A percentile compares a stretch with the other conserved stretches of the same genome.
Evolutionary conservation across 2,113 vertebrate species (phyloP).

Genomic region (Bolborhynchus lineola): DNA sequence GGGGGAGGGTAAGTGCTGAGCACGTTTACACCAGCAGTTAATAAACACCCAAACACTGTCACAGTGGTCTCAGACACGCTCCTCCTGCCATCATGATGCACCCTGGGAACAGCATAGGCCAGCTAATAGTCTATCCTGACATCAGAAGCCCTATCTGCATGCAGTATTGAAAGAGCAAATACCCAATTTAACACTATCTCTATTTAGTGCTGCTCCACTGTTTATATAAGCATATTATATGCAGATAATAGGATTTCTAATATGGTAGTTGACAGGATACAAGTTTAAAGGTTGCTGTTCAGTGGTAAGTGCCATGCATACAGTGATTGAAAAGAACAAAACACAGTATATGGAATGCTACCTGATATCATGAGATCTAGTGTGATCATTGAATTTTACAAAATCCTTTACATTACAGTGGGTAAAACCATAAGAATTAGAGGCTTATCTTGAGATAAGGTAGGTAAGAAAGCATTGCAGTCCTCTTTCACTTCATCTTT

Average conservation of each 20-base stretch:
- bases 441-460: slow-evolving; percentile 48
- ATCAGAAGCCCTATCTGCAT: slow-evolving; percentile 60
- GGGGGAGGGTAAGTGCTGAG: not conserved
- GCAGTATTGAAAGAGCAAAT: slow-evolving; percentile 55
- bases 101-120: not conserved
- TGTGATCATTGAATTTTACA: slow-evolving; percentile 48
- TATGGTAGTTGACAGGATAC: not conserved
- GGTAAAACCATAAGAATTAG: slow-evolving; percentile 67
- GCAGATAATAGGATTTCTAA: slow-evolving; percentile 46
- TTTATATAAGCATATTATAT: slow-evolving; percentile 38
- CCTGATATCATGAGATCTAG: slow-evolving; percentile 35
- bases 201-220: slow-evolving; percentile 43
- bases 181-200: slow-evolving; percentile 31
- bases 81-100: not conserved
- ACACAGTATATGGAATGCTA: slow-evolving; percentile 32
- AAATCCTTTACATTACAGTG: slow-evolving; percentile 67
- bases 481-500: slow-evolving; percentile 81
- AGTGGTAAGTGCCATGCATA: slow-evolving; percentile 32
- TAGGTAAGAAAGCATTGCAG: slow-evolving; percentile 30
- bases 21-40: not conserved
- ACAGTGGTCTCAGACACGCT: not conserved
- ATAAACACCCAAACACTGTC: not conserved
- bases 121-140: not conserved
- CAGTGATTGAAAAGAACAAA: not conserved
- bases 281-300: not conserved